Evolutionary conservation across 2,888 invertebrate genomes (phyloP), one percentile per base, ranked within the genome.

Genomic region (Amaurobius ferox): DNA sequence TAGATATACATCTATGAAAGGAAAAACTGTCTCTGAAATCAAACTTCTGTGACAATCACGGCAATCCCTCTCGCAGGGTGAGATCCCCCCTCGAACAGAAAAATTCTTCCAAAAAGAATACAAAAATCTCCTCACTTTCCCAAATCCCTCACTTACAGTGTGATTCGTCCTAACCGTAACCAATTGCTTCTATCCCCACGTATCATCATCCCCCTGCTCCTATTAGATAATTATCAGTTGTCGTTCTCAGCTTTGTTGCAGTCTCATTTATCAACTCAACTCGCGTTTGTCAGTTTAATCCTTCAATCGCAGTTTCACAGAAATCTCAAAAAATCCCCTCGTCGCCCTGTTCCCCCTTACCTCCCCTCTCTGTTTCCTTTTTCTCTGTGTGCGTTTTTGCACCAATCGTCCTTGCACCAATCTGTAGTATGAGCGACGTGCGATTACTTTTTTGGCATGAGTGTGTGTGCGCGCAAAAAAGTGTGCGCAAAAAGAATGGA

Each of bases 191-290:
- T 39, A 35, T 32, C 11, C 39, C 28, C 61, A 5, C 68, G 64
- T 64, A 64, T 64, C 64, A 32, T 32, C 66, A 16, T 35, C 30
- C 62, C 23, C 16, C 28, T 35, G 29, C 71, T 55, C 32, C 81
- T 70, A 83, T 83, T 83, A 71, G 81, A 83, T 83, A 83, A 83
- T 83, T 83, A 83, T 83, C 81, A 83, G 81, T 76, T 83, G 76
- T 83, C 81, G 70, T 83, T 39, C 70, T 11, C 62, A 67, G 72
- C 79, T 73, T 44, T 80, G 73, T 40, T 55, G 16, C 7, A 26
- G 61, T 29, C 55, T 70, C 81, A 76, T 83, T 83, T 76, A 83
- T 83, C 81, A 83, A 26, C 32, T 29, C 48, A 76, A 76, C 70
- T 71, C 70, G n/a, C 62, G 35, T 70, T 64, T 76, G 76, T 83